phyloP scores from a whole-genome alignment of 2,797 vertebrate species.

The Malurus splendens region DNA sequence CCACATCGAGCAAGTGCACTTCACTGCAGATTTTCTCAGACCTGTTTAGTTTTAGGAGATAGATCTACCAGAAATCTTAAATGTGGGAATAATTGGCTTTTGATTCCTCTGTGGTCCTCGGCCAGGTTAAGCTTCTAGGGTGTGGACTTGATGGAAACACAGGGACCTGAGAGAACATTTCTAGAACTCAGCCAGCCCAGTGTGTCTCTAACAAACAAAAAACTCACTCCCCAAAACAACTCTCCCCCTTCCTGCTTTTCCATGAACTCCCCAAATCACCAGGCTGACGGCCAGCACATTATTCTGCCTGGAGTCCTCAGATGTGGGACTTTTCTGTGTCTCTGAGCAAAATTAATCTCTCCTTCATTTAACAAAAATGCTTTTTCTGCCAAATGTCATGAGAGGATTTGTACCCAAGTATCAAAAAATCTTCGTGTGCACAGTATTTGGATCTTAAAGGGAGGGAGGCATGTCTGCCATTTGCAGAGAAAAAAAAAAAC shows the following conservation, averaged over 20 bases:
- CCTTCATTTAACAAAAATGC: background rate
- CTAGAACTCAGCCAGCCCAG: background rate
- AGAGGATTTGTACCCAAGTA: background rate
- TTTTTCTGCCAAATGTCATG: background rate
- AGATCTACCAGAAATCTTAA: background rate
- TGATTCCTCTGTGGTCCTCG: accelerated
- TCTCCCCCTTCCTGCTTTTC: no score
- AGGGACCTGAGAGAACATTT: background rate
- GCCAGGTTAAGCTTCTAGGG: background rate
- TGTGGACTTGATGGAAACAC: background rate
- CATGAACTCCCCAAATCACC: background rate
- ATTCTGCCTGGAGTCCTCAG: background rate
- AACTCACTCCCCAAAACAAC: background rate
- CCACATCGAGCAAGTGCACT: background rate
- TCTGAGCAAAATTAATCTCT: background rate
- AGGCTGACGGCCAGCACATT: background rate
- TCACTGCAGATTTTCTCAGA: background rate
- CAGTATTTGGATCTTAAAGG: background rate
- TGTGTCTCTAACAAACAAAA: background rate
- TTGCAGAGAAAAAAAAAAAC: background rate
- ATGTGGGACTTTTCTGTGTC: background rate
- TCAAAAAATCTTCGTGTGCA: background rate
- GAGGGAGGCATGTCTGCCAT: background rate
- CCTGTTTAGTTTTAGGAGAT: accelerated
- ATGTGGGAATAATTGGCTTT: background rate